Evolutionary conservation across 2,797 vertebrate species (phyloP).

Genomic region (Pseudochirops cupreus): DNA sequence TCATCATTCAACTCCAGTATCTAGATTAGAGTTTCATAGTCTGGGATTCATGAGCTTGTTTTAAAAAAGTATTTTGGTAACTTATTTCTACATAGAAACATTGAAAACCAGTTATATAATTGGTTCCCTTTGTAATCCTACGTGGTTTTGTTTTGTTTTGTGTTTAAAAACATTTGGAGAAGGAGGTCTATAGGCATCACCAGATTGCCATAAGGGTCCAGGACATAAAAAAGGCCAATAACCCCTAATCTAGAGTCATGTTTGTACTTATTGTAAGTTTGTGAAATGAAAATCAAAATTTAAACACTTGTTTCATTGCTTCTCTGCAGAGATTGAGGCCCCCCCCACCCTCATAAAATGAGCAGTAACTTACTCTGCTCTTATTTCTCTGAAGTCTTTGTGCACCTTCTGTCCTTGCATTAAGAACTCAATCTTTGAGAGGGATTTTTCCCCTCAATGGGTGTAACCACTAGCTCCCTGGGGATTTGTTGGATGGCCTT

Average conservation of each 20-base stretch:
- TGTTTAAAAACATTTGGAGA: background rate
- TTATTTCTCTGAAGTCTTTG: background rate
- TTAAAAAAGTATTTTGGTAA: background rate
- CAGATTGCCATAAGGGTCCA: background rate
- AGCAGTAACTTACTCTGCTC: background rate
- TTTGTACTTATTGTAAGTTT: constrained; percentile 26
- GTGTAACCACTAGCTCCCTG: constrained; percentile 57
- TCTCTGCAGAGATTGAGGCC: constrained; percentile 29
- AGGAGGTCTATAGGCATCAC: background rate
- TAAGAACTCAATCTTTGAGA: constrained; percentile 57
- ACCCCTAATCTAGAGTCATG: background rate
- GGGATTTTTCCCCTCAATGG: constrained; percentile 34
- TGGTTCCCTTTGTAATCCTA: background rate
- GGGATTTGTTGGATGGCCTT: constrained; percentile 64
- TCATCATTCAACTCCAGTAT: background rate
- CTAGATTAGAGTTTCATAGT: background rate
- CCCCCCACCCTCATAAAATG: constrained; percentile 5
- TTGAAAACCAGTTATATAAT: background rate
- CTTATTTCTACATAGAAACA: background rate
- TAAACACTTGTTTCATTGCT: constrained; percentile 2
- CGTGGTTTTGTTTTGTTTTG: background rate
- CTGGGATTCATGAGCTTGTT: background rate
- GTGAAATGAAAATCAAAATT: constrained; percentile 39
- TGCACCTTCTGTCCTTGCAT: constrained; percentile 55
- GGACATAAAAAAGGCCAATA: background rate